phyloP scores from a whole-genome alignment of 2,888 invertebrate genomes.

The Tupiocoris notatus region DNA sequence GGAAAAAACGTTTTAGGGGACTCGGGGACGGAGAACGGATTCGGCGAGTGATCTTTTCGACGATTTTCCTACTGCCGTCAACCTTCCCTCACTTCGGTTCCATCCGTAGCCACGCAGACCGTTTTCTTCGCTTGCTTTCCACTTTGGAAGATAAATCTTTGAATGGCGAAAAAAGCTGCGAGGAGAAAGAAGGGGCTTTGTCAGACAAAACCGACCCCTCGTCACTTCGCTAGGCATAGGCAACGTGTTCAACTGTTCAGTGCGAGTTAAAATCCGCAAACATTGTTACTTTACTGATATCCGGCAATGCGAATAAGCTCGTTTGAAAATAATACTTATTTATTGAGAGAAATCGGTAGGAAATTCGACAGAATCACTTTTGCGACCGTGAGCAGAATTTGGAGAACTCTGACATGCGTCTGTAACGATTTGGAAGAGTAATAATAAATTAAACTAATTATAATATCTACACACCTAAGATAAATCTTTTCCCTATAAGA shows the following conservation, averaged over 20 bases:
- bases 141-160: neutral
- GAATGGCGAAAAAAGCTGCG: neutral
- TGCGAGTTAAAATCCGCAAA: too few relatives aligned
- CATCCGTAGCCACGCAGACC: neutral
- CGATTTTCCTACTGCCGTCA: neutral
- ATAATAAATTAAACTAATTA: too few relatives aligned
- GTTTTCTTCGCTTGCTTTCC: neutral
- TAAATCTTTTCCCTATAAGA: too few relatives aligned
- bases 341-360: too few relatives aligned
- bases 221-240: neutral
- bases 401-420: too few relatives aligned
- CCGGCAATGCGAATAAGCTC: too few relatives aligned
- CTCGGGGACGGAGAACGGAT: neutral
- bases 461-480: too few relatives aligned
- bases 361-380: too few relatives aligned
- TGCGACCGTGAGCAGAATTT: too few relatives aligned
- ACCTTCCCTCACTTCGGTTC: neutral
- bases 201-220: neutral
- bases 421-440: too few relatives aligned
- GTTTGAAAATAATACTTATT: too few relatives aligned
- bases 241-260: neutral
- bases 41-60: neutral
- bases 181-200: neutral
- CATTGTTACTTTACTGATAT: too few relatives aligned
- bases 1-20: neutral